phyloP scores from a whole-genome alignment of 2,797 vertebrate genomes.

The Remorina albescens region DNA sequence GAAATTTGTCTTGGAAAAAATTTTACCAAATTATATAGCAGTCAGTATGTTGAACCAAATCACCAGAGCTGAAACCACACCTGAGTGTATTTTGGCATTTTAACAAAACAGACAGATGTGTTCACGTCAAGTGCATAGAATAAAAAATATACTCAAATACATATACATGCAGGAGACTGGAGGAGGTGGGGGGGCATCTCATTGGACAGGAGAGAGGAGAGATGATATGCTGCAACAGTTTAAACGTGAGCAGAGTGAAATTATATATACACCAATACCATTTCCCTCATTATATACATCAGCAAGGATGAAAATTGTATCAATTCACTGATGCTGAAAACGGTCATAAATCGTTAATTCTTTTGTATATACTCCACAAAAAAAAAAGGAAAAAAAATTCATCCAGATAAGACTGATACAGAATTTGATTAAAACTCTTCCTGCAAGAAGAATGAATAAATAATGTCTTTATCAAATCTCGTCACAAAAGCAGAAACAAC shows the following conservation, averaged over 20 bases:
- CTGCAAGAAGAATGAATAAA: neutral
- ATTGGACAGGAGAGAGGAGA: slow-evolving; percentile 39
- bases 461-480: neutral
- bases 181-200: slow-evolving; percentile 36
- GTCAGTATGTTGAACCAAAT: neutral
- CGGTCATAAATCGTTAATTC: neutral
- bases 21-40: neutral
- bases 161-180: no score
- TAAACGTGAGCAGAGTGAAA: neutral
- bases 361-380: neutral
- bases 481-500: neutral
- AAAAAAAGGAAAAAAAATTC: neutral
- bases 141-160: no score
- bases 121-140: no score
- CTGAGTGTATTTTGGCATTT: neutral
- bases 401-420: neutral
- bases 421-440: neutral
- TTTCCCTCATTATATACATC: no score
- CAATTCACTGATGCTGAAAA: neutral
- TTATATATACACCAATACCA: neutral
- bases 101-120: neutral
- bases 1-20: neutral
- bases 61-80: no score
- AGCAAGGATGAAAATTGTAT: no score
- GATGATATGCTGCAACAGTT: slow-evolving; percentile 19